Evolutionary conservation across 1,140 invertebrate species (phyloP).

Genomic region (Monochamus saltuarius): DNA sequence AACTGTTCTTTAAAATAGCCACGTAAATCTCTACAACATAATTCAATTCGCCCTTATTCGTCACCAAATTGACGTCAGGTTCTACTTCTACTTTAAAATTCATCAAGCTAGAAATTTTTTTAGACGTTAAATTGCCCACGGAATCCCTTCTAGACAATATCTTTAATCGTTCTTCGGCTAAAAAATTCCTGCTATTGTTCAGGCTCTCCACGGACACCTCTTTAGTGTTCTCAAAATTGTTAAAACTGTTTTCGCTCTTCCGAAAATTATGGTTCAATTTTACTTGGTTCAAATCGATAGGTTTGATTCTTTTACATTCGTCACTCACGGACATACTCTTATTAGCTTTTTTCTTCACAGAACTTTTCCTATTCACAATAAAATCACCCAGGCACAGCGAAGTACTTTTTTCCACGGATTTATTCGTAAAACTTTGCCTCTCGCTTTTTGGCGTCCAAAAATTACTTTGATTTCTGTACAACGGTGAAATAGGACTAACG

Average conservation of each 20-base stretch:
- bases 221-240: slow-evolving; percentile 31
- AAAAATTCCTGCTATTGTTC: slow-evolving; percentile 27
- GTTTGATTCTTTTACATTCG: slow-evolving; percentile 41
- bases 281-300: slow-evolving; percentile 38
- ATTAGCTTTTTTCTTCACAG: slow-evolving; percentile 34
- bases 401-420: slow-evolving; percentile 18
- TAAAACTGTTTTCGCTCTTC: slow-evolving; percentile 41
- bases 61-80: slow-evolving; percentile 48
- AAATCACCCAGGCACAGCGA: slow-evolving; percentile 47
- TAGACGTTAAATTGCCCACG: slow-evolving; percentile 5
- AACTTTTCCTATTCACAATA: slow-evolving; percentile 30
- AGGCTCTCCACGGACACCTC: slow-evolving; percentile 24
- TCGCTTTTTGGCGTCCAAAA: slow-evolving; percentile 15
- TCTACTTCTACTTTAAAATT: slow-evolving; percentile 34
- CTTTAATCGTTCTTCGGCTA: slow-evolving; percentile 37
- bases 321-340: slow-evolving; percentile 11
- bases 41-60: slow-evolving; percentile 50
- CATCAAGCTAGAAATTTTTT: slow-evolving; percentile 18
- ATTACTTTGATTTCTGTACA: slow-evolving; percentile 30
- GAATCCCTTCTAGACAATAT: slow-evolving; percentile 25
- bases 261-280: slow-evolving; percentile 20
- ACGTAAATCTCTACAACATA: slow-evolving; percentile 54
- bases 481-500: slow-evolving; percentile 40
- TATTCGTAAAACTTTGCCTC: slow-evolving; percentile 11
- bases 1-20: slow-evolving; percentile 51